Evolutionary conservation across 1,140 invertebrate genomes (phyloP), one percentile per base, ranked within the genome.

Genomic region (Drosophila mauritiana): DNA sequence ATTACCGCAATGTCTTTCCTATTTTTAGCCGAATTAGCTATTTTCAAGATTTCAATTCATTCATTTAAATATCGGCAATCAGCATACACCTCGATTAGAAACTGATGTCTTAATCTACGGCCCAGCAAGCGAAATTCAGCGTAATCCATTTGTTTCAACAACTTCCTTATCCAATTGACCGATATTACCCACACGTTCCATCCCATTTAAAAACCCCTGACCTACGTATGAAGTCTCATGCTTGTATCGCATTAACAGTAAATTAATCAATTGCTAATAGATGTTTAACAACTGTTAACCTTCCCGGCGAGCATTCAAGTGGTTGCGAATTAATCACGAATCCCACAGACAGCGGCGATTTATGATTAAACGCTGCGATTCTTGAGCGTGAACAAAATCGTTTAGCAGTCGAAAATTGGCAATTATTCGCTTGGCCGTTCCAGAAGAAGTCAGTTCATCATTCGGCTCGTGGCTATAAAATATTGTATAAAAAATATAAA

Each of bases 261-360:
- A 89, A 88, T 80, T 88, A 88, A 89, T 88, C 83, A 88, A 88
- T 69, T 69, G 65, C 72, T 80, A 80, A 73, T 88, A 89, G 85
- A 88, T 70, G 72, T 63, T 88, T 73, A 88, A 78, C 84, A 83
- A 80, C 84, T 63, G 81, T 89, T 88, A 88, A 88, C 83, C 83
- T 88, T 88, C 83, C 64, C 64, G 20, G 52, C 67, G 63, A 70
- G 76, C 84, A 78, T 80, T 89, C 76, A 73, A 88, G 80, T 70
- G 42, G 84, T 73, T 65, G 76, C 80, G 72, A 80, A 88, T 89
- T 79, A 88, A 89, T 88, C 80, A 84, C 62, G 45, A 42, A 42
- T 63, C 36, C 27, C 43, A 11, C 64, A 56, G 76, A 49, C 83
- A 73, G 65, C 72, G 22, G 75, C 70, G 52, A 70, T 79, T 83